Evolutionary conservation across 1,140 invertebrate species (phyloP).

Genomic region (Drosophila sp.): DNA sequence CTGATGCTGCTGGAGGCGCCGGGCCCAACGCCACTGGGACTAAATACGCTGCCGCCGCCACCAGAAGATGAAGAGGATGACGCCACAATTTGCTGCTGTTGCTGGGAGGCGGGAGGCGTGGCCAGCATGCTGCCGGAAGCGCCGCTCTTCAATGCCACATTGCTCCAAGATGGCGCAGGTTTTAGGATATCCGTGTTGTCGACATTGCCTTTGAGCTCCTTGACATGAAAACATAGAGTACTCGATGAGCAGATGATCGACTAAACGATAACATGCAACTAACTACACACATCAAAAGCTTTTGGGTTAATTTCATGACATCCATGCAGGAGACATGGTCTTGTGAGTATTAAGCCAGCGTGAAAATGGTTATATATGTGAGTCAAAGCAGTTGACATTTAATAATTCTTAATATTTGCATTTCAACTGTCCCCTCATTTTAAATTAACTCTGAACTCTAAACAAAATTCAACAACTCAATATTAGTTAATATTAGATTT

Average conservation of each 20-base stretch:
- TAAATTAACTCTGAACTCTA: neutral
- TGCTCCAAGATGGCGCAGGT: constrained; percentile 83
- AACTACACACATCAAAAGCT: constrained; percentile 65
- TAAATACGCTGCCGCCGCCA: constrained; percentile 75
- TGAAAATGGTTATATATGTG: constrained; percentile 22
- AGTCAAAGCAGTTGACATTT: constrained; percentile 12
- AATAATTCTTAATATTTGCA: neutral
- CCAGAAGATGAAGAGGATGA: constrained; percentile 77
- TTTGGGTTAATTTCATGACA: constrained; percentile 13
- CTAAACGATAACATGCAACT: neutral
- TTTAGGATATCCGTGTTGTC: constrained; percentile 75
- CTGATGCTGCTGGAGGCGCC: constrained; percentile 44
- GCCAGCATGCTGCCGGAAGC: constrained; percentile 39
- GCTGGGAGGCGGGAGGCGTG: constrained; percentile 54
- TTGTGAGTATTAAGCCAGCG: constrained; percentile 49
- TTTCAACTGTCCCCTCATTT: neutral
- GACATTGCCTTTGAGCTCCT: constrained; percentile 61
- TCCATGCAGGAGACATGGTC: constrained; percentile 46
- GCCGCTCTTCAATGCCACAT: constrained; percentile 74
- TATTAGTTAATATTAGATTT: neutral
- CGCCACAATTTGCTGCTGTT: constrained; percentile 68
- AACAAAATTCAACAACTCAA: neutral
- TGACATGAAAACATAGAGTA: neutral
- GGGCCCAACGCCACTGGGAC: constrained; percentile 59
- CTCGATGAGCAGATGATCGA: neutral